Base-by-base conservation (phyloP, 2,888 invertebrate genomes). In the Steinernema scapterisci region DNA sequence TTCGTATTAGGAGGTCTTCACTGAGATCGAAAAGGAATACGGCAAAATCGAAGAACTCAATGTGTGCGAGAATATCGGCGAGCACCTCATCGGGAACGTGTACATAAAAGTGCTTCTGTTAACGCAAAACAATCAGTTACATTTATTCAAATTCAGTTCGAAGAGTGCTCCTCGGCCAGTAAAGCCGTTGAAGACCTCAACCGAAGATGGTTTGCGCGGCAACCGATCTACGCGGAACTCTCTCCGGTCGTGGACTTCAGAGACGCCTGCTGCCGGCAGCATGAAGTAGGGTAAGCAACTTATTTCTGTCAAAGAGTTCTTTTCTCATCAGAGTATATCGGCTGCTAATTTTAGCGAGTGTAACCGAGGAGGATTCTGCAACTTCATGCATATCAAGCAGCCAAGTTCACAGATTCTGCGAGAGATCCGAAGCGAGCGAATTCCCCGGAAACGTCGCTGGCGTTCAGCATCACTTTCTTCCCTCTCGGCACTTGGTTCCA, bases 41-140 rank as follows among this genome's bases (percentile, higher is more conserved):
- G 99, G 99, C 0, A 97, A 97, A 90, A 97, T 99, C 86, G 99
- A 99, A 89, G 99, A 99, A 89, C 97, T 99, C 96, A 99, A 99
- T 90, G 97, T 99, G 1, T 99, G 99, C 89, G 99, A 99, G 89
- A 99, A 99, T 89, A 92, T 99, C 77, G 75, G 81, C 48, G 82
- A 82, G 73, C 82, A 81, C 73, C 91, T 99, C 80, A 97, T 99
- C 51, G 99, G 99, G 75, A 99, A 99, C 91, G 97, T 99, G 73
- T 99, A 99, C 89, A 95, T 99, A 79, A 99, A 97, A 91, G 94
- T 94, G 89, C 88, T n/a, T n/a, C n/a, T n/a, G n/a, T n/a, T n/a
- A n/a, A n/a, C n/a, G n/a, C n/a, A n/a, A n/a, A 38, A 9, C 38
- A 38, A 3, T 6, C 38, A 6, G 9, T 9, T 6, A 38, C 38